Percentiles rank a stretch among this genome's conserved stretches.
Conservation (phyloP, 2,797 vertebrate species). For the Allobates femoralis region DNA sequence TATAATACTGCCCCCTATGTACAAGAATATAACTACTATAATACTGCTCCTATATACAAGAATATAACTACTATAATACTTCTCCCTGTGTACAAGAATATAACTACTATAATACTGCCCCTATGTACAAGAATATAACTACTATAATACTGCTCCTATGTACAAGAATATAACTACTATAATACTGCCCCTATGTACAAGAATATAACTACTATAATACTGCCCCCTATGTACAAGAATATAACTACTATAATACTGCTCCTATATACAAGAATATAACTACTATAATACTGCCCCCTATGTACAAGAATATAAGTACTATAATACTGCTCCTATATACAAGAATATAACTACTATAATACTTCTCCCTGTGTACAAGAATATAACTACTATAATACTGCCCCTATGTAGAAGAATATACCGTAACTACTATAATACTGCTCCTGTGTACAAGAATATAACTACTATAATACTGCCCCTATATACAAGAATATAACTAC, state of each 20-base stretch:
- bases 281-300: background rate
- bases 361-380: too few relatives aligned
- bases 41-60: too few relatives aligned
- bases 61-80: too few relatives aligned
- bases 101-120: constrained; percentile 14
- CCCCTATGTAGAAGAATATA: constrained; percentile 1
- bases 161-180: constrained; percentile 6
- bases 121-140: constrained; percentile 2
- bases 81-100: background rate
- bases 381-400: constrained; percentile 8
- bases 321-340: too few relatives aligned
- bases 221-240: background rate
- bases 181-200: background rate
- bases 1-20: too few relatives aligned
- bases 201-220: constrained; percentile 7
- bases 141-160: background rate
- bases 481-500: too few relatives aligned
- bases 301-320: constrained; percentile 15
- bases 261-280: constrained; percentile 12
- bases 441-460: too few relatives aligned
- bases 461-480: too few relatives aligned
- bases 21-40: too few relatives aligned
- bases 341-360: constrained; percentile 21
- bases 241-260: background rate
- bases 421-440: constrained; percentile 20